Conservation (phyloP, 1,140 invertebrate species). For the Euura lappo region DNA sequence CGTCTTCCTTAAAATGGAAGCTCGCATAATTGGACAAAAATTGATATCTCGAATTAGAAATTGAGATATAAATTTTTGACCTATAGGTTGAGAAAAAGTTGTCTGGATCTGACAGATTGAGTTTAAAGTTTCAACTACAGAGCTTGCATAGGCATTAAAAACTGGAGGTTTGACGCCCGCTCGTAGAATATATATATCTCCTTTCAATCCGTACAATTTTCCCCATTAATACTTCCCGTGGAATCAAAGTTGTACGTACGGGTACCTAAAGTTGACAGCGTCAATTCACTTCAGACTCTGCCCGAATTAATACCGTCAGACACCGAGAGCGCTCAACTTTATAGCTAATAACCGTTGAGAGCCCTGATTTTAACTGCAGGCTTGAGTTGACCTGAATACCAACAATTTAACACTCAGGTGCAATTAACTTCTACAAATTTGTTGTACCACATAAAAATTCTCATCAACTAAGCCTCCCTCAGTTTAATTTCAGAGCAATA, state of each 20-base stretch:
- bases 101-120: not conserved
- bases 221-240: not conserved
- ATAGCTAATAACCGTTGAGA: not conserved
- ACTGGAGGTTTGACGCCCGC: not conserved
- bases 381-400: not conserved
- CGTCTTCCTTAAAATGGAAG: too few species aligned
- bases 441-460: too few species aligned
- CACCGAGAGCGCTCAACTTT: not conserved
- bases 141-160: not conserved
- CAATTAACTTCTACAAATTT: too few species aligned
- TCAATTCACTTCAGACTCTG: not conserved
- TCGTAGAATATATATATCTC: too few species aligned
- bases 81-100: not conserved
- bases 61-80: too few species aligned
- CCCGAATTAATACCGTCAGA: not conserved
- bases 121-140: not conserved
- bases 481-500: too few species aligned
- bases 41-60: too few species aligned
- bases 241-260: not conserved
- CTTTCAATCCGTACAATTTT: not conserved
- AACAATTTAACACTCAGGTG: too few species aligned
- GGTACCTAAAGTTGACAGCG: not conserved
- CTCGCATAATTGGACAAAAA: too few species aligned
- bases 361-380: not conserved
- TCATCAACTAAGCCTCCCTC: too few species aligned